phyloP scores from a whole-genome alignment of 2,888 invertebrate genomes.

The Graphium colonna region DNA sequence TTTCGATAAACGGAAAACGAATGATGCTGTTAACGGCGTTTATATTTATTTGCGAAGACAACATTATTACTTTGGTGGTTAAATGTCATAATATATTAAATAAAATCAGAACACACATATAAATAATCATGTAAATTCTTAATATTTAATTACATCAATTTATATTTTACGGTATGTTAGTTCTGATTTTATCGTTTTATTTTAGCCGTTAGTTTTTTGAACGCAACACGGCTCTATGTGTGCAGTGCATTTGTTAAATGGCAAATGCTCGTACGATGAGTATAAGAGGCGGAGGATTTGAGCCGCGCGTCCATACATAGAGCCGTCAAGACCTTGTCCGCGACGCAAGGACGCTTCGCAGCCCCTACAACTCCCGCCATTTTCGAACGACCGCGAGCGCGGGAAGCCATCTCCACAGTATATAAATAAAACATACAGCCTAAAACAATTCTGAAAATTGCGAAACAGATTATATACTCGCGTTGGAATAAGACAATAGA shows the following conservation, averaged over 20 bases:
- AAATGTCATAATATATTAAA: conserved; percentile 8
- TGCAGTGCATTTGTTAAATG: conserved; percentile 31
- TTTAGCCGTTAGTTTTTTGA: conserved; percentile 11
- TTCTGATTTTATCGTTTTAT: background rate
- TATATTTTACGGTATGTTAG: background rate
- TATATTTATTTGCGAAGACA: conserved; percentile 15
- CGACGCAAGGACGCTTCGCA: conserved; percentile 70
- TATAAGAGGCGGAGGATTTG: conserved; percentile 70
- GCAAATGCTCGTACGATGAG: conserved; percentile 38
- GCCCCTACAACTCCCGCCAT: conserved; percentile 69
- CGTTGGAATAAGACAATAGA: conserved; percentile 7
- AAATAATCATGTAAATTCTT: background rate
- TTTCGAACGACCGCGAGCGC: conserved; percentile 59
- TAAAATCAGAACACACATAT: background rate
- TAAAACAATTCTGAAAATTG: conserved; percentile 18
- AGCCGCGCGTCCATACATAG: conserved; percentile 59
- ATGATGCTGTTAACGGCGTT: conserved; percentile 4
- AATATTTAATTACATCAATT: background rate
- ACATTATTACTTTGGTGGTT: no score
- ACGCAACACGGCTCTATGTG: conserved; percentile 27
- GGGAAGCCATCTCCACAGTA: conserved; percentile 50
- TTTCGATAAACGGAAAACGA: conserved; percentile 15
- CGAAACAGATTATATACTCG: conserved; percentile 10
- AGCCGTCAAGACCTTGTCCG: conserved; percentile 68
- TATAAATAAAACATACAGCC: conserved; percentile 17